Percentiles rank a stretch among this genome's conserved stretches.
These are phyloP conservation scores for Polia nebulosa DNA, from an alignment of 2,888 invertebrate genomes.

Conservation along the genomic window DNA sequence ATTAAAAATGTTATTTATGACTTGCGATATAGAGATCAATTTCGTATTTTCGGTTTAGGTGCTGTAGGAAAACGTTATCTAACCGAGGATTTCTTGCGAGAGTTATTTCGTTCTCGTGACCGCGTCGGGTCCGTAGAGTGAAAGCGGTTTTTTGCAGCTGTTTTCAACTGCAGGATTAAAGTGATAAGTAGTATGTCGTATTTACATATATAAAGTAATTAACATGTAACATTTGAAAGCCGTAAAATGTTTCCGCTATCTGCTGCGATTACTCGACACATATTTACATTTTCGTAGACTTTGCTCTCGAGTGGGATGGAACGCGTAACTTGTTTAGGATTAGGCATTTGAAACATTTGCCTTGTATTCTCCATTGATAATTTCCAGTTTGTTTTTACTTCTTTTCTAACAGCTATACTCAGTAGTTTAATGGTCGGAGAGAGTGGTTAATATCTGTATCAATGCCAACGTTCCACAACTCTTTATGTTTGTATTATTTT, in stretches of 20 bases:
- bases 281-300: conserved; percentile 40
- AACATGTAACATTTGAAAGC: conserved; percentile 17
- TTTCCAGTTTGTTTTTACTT: background rate
- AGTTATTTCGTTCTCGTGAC: conserved; percentile 74
- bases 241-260: conserved; percentile 21
- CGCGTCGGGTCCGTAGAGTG: conserved; percentile 42
- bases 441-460: background rate
- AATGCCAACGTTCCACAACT: background rate
- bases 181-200: conserved; percentile 17
- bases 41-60: conserved; percentile 55
- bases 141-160: conserved; percentile 24
- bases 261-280: conserved; percentile 14
- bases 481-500: background rate
- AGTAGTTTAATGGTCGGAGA: background rate
- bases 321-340: conserved; percentile 1
- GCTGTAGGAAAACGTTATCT: conserved; percentile 71
- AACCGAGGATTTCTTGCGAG: conserved; percentile 70
- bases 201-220: conserved; percentile 12
- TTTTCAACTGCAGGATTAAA: conserved; percentile 24
- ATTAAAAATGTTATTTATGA: conserved; percentile 72
- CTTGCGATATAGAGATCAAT: conserved; percentile 69
- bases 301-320: conserved; percentile 9
- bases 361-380: background rate
- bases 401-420: background rate
- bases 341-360: conserved; percentile 20